phyloP scores from a whole-genome alignment of 2,113 vertebrate species.

The Callipepla squamata region DNA sequence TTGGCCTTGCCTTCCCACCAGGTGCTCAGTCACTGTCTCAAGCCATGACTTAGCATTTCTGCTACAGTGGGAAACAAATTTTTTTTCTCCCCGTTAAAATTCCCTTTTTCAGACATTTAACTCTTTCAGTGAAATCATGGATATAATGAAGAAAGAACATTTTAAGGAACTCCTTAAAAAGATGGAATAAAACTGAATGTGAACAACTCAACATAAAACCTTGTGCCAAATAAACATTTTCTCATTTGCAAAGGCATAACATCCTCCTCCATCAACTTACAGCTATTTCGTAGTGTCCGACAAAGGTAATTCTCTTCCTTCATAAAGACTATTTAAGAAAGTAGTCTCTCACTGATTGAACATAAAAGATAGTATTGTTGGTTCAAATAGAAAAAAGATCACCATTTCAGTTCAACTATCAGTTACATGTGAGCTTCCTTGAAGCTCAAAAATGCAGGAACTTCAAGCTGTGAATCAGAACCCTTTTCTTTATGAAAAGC shows the following conservation, averaged over 20 bases:
- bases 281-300: background rate
- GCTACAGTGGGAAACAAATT: background rate
- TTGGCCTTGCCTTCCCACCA: too few species aligned
- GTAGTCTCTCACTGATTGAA: background rate
- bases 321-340: background rate
- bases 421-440: background rate
- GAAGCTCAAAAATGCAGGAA: background rate
- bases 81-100: background rate
- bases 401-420: background rate
- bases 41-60: too few species aligned
- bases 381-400: background rate
- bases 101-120: slow-evolving; percentile 2
- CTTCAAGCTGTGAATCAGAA: rapidly evolving
- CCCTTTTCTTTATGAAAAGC: background rate
- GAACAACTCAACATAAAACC: background rate
- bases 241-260: background rate
- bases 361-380: background rate
- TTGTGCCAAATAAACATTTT: slow-evolving; percentile 22
- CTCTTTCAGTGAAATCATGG: slow-evolving; percentile 34
- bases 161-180: slow-evolving; percentile 46
- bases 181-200: background rate
- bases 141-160: slow-evolving; percentile 31
- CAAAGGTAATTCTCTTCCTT: background rate
- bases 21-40: too few species aligned
- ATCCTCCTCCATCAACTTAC: slow-evolving; percentile 1